phyloP scores from a whole-genome alignment of 2,888 invertebrate species.

The Iselma pallidipennis region DNA sequence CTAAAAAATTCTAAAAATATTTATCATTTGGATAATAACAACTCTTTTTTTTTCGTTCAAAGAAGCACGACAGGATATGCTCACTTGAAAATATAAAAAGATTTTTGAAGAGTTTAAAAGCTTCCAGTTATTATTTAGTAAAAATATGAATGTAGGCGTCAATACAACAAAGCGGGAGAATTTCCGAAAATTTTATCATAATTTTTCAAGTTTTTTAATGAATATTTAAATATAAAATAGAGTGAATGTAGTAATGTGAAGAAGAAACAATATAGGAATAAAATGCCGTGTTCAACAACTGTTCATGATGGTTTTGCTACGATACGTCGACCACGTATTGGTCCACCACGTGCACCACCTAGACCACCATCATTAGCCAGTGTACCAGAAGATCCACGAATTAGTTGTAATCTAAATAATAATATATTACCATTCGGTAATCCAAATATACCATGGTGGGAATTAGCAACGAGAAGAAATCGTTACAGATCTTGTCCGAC shows the following conservation, averaged over 20 bases:
- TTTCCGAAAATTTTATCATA: conserved; percentile 9
- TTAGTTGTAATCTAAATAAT: conserved; percentile 45
- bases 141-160: neutral
- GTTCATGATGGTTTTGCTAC: conserved; percentile 88
- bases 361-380: conserved; percentile 53
- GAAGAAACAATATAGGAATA: too few species aligned
- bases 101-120: neutral
- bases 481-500: conserved; percentile 83
- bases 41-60: too few species aligned
- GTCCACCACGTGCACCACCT: conserved; percentile 47
- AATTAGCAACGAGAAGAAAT: conserved; percentile 76
- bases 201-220: too few species aligned
- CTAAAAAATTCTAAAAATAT: neutral
- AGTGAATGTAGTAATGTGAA: conserved; percentile 3
- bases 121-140: too few species aligned
- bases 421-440: conserved; percentile 53
- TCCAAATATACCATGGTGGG: conserved; percentile 86
- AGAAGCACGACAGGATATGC: neutral
- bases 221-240: neutral
- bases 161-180: neutral
- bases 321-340: conserved; percentile 67
- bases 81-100: neutral
- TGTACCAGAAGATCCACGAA: conserved; percentile 65
- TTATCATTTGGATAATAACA: too few species aligned
- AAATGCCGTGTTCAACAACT: conserved; percentile 60